Base-by-base conservation (phyloP, 1,140 invertebrate genomes). In the Ruditapes philippinarum region DNA sequence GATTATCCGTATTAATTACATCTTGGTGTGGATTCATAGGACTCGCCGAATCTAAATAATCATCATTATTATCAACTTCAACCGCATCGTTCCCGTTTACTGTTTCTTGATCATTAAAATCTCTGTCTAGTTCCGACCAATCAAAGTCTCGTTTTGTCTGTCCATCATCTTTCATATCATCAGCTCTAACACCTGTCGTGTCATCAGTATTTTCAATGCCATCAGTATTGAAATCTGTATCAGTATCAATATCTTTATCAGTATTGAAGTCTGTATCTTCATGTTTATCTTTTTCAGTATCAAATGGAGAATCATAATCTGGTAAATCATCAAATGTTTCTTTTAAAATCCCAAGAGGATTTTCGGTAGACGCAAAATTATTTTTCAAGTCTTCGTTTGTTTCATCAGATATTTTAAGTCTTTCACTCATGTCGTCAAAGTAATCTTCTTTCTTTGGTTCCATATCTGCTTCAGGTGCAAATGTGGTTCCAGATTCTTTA, bases 101-200 rank as follows among this genome's bases (percentile, higher is more conserved):
- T 33, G 9, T 80, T 57, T 51, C 73, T 25, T 76, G 73, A 12
- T 80, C 38, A 11, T 42, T 60, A 33, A 19, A n/a, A 80, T 80
- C 36, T 65, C 31, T 31, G 57, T 81, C 42, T 40, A 38, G 38
- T 54, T 86, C 70, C 14, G 36, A 68, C 40, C 42, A 36, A n/a
- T 74, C 65, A 60, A 25, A 45, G 60, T 38, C 40, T 60, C 42
- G 17, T 49, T 86, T 68, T 4, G 38, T 57, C 38, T 38, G 45
- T 31, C 31, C 51, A 19, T 86, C 51, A 57, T 76, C 65, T 25
- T 28, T 49, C 14, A 7, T 45, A 12, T 84, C 36, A 70, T 70
- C 65, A 40, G 14, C 19, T 49, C 25, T 36, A 33, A 25, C 38
- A 5, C 3, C 62, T 45, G n/a, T 49, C 22, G 40, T 17, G n/a